phyloP scores from a whole-genome alignment of 2,113 vertebrate genomes.

The Raja brachyura region DNA sequence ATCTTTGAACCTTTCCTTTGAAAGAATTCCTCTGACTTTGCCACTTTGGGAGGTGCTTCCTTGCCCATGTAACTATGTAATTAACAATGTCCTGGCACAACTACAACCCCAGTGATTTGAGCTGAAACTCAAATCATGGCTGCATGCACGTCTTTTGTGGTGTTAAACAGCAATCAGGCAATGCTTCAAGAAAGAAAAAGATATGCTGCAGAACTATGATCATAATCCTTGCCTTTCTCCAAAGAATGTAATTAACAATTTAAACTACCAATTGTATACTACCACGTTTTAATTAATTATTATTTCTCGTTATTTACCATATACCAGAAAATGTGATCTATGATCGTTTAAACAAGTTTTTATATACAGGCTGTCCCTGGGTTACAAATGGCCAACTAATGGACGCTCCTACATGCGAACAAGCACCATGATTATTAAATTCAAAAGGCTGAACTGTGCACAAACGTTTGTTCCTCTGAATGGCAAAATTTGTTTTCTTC shows the following conservation, averaged over 20 bases:
- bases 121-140: conserved; percentile 19
- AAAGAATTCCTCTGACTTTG: conserved; percentile 72
- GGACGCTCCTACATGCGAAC: no score
- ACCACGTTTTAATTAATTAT: background rate
- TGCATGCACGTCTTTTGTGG: background rate
- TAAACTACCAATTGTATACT: background rate
- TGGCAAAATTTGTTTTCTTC: no score
- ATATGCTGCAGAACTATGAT: background rate
- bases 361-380: no score
- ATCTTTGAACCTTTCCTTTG: conserved; percentile 98
- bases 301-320: background rate
- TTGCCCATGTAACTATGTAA: conserved; percentile 61
- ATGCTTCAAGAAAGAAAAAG: background rate
- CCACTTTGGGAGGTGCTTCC: conserved; percentile 57
- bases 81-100: conserved; percentile 62
- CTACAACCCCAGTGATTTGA: conserved; percentile 54
- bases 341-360: background rate
- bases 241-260: background rate
- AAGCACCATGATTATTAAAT: no score
- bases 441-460: no score
- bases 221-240: background rate
- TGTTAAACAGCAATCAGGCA: conserved; percentile 17
- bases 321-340: background rate
- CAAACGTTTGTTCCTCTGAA: no score
- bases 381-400: no score